phyloP scores from a whole-genome alignment of 2,797 vertebrate species.

The Dromococcyx pavoninus region DNA sequence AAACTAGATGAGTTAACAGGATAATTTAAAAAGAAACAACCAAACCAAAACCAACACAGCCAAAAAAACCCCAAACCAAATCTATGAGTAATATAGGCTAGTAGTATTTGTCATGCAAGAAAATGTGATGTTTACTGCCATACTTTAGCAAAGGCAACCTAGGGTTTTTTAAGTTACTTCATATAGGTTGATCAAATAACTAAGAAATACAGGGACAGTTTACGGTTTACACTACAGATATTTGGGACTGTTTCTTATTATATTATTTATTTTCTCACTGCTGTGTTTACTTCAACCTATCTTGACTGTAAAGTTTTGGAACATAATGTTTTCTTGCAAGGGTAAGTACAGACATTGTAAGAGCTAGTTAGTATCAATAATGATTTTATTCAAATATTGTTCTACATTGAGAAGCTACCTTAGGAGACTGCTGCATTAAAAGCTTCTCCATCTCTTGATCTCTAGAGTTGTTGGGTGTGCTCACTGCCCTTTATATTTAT shows the following conservation, averaged over 20 bases:
- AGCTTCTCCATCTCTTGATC: not conserved
- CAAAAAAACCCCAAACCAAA: fast-evolving
- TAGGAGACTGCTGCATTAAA: not conserved
- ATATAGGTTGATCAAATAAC: not conserved
- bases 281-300: not conserved
- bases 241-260: not conserved
- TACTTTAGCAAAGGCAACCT: not conserved
- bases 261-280: not conserved
- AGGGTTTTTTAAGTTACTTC: not conserved
- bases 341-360: not conserved
- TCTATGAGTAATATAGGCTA: not conserved
- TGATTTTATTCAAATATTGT: not conserved
- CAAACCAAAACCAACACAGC: not conserved
- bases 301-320: not conserved
- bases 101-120: not conserved
- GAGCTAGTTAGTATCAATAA: not conserved
- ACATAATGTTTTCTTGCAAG: not conserved
- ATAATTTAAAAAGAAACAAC: not conserved
- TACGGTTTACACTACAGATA: not conserved
- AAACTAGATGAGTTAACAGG: not conserved
- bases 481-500: not conserved
- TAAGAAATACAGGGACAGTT: not conserved
- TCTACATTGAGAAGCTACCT: not conserved
- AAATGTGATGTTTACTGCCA: not conserved
- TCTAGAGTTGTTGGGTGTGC: not conserved